Evolutionary conservation across 2,888 invertebrate genomes (phyloP), one percentile per base, ranked within the genome.

Genomic region (Platypus cylindrus): DNA sequence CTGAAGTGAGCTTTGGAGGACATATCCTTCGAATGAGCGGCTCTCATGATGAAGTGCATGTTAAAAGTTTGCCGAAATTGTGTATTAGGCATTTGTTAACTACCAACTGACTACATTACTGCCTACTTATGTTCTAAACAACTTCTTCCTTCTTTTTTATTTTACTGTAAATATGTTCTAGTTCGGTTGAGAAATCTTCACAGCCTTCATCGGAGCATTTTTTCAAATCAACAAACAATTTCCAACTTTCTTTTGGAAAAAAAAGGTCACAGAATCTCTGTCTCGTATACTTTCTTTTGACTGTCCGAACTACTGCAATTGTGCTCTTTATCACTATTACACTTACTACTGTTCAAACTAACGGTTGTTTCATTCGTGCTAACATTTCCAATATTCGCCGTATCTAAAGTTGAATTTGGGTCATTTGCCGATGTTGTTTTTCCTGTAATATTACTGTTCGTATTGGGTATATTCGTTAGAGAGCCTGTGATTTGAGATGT

Each of bases 251-350:
- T 41, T 46, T 41, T 46, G 37, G 44, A 36, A 43, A 37, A 41
- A 39, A 39, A 45, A 62, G 66, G 77, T 83, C 83, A 90, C 74
- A 90, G 83, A 67, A 90, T 90, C 62, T 90, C 90, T 48, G 90
- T 90, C 69, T 90, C 89, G 63, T 89, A 90, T 49, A 86, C 78
- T 65, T 85, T 43, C 34, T 43, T 38, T 17, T 43, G 40, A 23
- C 34, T 37, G 34, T 43, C 38, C 14, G 26, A 23, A 9, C 17
- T 31, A 9, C 22, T 11, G 12, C n/a, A n/a, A n/a, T n/a, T n/a
- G n/a, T n/a, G n/a, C n/a, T n/a, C n/a, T n/a, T n/a, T n/a, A n/a
- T n/a, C n/a, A n/a, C n/a, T n/a, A n/a, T n/a, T n/a, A n/a, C n/a
- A n/a, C n/a, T n/a, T n/a, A n/a, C n/a, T n/a, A n/a, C n/a, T n/a